Percentiles rank a stretch among this genome's conserved stretches.
These are phyloP conservation scores for Himantopus leucocephalus DNA, from an alignment of 2,113 vertebrate species.

Conservation along the genomic window DNA sequence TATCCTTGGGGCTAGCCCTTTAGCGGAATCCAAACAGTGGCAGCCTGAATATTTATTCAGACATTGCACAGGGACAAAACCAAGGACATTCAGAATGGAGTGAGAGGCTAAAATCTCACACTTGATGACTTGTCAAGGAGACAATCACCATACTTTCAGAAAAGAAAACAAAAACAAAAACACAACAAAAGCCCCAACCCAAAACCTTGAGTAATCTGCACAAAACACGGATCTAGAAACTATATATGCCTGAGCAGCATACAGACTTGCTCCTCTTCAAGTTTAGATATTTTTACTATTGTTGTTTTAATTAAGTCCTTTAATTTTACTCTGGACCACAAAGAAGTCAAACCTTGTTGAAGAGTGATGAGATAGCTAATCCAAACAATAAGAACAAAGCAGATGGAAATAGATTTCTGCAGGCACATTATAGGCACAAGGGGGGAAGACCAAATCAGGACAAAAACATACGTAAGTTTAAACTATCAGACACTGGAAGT, in stretches of 20 bases:
- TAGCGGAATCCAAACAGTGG: background rate
- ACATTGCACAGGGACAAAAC: background rate
- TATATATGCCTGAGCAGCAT: background rate
- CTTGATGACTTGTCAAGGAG: background rate
- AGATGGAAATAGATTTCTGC: background rate
- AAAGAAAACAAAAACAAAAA: background rate
- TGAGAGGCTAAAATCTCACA: background rate
- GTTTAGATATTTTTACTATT: background rate
- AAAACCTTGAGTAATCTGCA: background rate
- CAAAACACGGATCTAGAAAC: background rate
- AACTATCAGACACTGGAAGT: background rate
- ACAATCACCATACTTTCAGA: background rate
- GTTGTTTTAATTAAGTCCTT: background rate
- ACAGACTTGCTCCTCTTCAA: background rate
- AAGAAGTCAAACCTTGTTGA: background rate
- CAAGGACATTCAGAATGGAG: background rate
- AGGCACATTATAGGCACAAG: background rate
- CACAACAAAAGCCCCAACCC: background rate
- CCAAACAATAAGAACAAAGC: background rate
- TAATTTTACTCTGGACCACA: background rate
- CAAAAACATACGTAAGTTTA: background rate
- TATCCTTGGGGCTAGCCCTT: background rate
- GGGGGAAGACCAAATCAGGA: background rate
- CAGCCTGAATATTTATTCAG: constrained; percentile 8
- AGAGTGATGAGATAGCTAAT: background rate